These are phyloP conservation scores for Parotocinclus haroldoi DNA, from an alignment of 2,797 vertebrate genomes.

Conservation along the genomic window DNA sequence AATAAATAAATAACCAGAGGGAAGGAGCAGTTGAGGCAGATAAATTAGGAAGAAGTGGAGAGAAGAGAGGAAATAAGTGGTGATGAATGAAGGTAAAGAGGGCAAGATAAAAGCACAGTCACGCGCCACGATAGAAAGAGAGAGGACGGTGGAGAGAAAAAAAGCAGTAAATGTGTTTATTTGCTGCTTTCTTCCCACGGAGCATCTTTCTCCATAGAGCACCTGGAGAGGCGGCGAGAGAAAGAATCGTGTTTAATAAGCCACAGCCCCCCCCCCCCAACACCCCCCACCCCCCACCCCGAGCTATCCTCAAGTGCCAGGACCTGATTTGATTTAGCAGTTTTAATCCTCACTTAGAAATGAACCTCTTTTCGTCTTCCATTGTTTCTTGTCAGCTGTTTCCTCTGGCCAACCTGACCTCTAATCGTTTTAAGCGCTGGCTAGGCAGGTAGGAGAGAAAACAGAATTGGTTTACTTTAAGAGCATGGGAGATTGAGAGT, in stretches of 20 bases:
- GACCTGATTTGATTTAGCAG: conserved; percentile 65
- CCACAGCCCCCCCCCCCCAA: conserved; percentile 58
- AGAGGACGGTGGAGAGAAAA: conserved; percentile 38
- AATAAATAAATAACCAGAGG: too few relatives aligned
- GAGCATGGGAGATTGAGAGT: too few relatives aligned
- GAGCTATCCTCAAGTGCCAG: conserved; percentile 49
- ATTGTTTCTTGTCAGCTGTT: conserved; percentile 53
- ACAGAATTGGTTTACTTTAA: conserved; percentile 25
- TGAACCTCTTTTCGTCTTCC: conserved; percentile 53
- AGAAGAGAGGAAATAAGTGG: conserved; percentile 54
- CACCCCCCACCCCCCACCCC: too few relatives aligned
- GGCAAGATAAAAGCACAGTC: too few relatives aligned
- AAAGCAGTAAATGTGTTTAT: background rate
- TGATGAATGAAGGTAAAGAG: conserved; percentile 28
- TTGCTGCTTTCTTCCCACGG: too few relatives aligned
- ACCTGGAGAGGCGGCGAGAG: conserved; percentile 14
- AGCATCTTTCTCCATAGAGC: too few relatives aligned
- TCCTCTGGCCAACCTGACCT: conserved; percentile 52
- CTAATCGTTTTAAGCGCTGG: conserved; percentile 65
- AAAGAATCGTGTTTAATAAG: conserved; percentile 55
- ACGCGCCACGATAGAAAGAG: background rate
- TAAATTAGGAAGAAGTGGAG: background rate
- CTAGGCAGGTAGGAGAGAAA: conserved; percentile 60
- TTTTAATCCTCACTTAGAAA: conserved; percentile 62
- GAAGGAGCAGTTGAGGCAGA: conserved; percentile 2